A percentile compares a stretch with the other conserved stretches of the same genome.
phyloP scores from a whole-genome alignment of 2,797 vertebrate genomes.

The Enteromius paludinosus region DNA sequence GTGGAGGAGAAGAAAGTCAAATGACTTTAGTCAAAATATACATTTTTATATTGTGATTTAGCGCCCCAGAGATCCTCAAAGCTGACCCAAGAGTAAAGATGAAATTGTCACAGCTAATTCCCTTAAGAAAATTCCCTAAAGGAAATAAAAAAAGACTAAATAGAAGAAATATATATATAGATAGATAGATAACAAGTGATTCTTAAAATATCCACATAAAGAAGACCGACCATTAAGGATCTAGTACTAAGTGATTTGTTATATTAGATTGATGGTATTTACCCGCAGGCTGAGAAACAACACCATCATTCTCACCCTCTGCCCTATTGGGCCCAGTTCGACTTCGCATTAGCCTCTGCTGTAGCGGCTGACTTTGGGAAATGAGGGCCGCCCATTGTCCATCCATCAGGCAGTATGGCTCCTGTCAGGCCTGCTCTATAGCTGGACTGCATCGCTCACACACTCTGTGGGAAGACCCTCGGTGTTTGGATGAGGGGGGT shows the following conservation, averaged over 20 bases:
- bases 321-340: slow-evolving; percentile 28
- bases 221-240: not conserved
- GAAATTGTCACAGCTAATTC: not conserved
- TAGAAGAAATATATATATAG: not conserved
- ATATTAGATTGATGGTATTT: not conserved
- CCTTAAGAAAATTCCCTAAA: not conserved
- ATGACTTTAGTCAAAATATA: not conserved
- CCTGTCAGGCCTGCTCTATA: slow-evolving; percentile 37
- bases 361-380: slow-evolving; percentile 43
- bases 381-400: slow-evolving; percentile 42
- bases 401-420: slow-evolving; percentile 43
- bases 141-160: not conserved
- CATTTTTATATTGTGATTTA: slow-evolving; percentile 15
- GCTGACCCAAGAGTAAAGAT: slow-evolving; percentile 8
- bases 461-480: slow-evolving; percentile 31
- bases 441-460: slow-evolving; percentile 26
- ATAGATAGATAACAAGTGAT: not conserved
- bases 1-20: slow-evolving; percentile 35
- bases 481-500: slow-evolving; percentile 41
- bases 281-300: not conserved
- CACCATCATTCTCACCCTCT: slow-evolving; percentile 17
- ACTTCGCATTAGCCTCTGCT: slow-evolving; percentile 43
- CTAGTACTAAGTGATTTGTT: not conserved
- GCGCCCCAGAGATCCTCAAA: not conserved
- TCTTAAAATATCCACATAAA: not conserved